Conservation (phyloP, 2,888 invertebrate species). For the Scelioninae gen. 1 region DNA sequence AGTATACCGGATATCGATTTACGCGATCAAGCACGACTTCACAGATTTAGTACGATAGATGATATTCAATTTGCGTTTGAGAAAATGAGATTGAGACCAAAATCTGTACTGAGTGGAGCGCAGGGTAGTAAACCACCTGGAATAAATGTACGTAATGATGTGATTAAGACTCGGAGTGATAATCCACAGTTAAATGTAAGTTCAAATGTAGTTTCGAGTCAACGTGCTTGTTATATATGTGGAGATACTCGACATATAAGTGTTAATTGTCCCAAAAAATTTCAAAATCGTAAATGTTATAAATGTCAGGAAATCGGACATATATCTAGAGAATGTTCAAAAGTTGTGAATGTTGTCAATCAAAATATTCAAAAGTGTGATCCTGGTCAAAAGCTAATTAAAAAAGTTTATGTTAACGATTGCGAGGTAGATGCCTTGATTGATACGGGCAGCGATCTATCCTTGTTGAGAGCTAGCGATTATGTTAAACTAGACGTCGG, state of each 20-base stretch:
- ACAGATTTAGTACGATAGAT: slow-evolving; percentile 42
- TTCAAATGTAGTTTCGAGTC: background rate
- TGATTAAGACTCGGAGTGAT: background rate
- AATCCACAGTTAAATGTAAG: background rate
- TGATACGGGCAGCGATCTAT: slow-evolving; percentile 55
- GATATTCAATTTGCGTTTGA: slow-evolving; percentile 67
- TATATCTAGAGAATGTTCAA: slow-evolving; percentile 29
- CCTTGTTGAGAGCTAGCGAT: slow-evolving; percentile 29
- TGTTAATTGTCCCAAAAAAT: slow-evolving; percentile 27
- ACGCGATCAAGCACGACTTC: slow-evolving; percentile 68
- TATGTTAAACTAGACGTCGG: slow-evolving; percentile 31
- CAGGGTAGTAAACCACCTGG: background rate
- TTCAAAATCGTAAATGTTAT: slow-evolving; percentile 48
- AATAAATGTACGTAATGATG: background rate
- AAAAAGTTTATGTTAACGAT: slow-evolving; percentile 4
- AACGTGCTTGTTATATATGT: slow-evolving; percentile 40
- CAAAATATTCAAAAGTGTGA: slow-evolving; percentile 14
- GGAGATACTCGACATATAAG: slow-evolving; percentile 44
- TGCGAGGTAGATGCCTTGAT: slow-evolving; percentile 20
- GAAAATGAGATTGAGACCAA: slow-evolving; percentile 31
- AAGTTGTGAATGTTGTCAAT: background rate
- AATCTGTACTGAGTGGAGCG: no score
- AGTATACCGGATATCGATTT: slow-evolving; percentile 65
- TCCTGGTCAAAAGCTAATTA: no score
- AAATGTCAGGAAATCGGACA: slow-evolving; percentile 51